Evolutionary conservation across 2,113 vertebrate genomes (phyloP).

Genomic region (Syrmaticus mikado): DNA sequence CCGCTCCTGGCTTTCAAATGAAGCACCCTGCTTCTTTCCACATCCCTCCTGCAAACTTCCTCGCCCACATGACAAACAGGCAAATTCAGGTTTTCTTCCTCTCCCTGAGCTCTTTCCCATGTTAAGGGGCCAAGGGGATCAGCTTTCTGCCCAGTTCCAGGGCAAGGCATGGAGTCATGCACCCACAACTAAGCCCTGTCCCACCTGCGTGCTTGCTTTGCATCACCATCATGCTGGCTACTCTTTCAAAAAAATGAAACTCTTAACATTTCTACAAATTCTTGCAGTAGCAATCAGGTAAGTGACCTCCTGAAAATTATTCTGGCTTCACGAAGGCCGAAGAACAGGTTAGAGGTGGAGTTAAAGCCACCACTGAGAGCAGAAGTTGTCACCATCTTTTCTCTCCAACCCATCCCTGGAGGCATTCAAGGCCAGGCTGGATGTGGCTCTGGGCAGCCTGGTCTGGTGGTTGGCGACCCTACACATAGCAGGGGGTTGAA

Average conservation of each 20-base stretch:
- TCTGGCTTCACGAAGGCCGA: neutral
- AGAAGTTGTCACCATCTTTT: constrained; percentile 48
- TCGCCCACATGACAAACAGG: neutral
- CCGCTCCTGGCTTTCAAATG: neutral
- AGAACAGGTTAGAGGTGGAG: neutral
- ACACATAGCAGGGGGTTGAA: too few relatives aligned
- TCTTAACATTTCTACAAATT: neutral
- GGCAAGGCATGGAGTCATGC: neutral
- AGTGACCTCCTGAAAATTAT: constrained; percentile 25
- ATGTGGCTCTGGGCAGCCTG: too few relatives aligned
- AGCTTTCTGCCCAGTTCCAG: neutral
- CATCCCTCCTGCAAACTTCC: neutral
- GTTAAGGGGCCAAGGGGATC: neutral
- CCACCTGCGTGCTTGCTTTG: neutral
- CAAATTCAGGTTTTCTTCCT: neutral
- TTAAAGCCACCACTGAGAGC: neutral
- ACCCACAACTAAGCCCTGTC: neutral
- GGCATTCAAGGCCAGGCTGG: too few relatives aligned
- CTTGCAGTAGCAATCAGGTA: neutral
- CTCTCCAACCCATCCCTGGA: neutral
- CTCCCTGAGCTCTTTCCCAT: neutral
- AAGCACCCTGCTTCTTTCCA: neutral
- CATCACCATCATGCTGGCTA: neutral
- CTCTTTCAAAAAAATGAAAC: neutral
- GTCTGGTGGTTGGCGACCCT: too few relatives aligned